phyloP scores from a whole-genome alignment of 2,797 vertebrate genomes.

The Coracias cyanogaster region DNA sequence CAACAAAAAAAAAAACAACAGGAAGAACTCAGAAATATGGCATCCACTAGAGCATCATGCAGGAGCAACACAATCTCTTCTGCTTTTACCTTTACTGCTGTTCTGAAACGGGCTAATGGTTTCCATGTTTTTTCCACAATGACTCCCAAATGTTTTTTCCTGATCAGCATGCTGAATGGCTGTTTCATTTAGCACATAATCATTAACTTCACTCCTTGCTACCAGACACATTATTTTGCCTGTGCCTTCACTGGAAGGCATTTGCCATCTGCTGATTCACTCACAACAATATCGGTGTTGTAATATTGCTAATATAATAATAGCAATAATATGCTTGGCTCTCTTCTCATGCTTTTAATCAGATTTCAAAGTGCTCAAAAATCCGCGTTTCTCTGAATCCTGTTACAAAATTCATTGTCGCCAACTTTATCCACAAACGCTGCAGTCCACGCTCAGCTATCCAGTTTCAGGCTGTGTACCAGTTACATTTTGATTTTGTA shows the following conservation, averaged over 20 bases:
- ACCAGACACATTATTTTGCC: slow-evolving; percentile 41
- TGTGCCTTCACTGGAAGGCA: slow-evolving; percentile 33
- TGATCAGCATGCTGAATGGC: slow-evolving; percentile 36
- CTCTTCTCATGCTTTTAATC: neutral
- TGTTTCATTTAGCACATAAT: slow-evolving; percentile 71
- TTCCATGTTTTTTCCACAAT: slow-evolving; percentile 68
- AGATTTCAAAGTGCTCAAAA: neutral
- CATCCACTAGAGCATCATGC: neutral
- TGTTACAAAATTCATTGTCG: neutral
- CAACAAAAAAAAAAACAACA: neutral
- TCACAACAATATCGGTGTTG: neutral
- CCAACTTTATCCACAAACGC: neutral
- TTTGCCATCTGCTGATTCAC: slow-evolving; percentile 60
- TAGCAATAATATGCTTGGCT: neutral
- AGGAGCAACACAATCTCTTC: neutral
- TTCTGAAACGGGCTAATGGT: slow-evolving; percentile 3
- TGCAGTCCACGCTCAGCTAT: neutral
- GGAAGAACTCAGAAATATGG: neutral
- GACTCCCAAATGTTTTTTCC: slow-evolving; percentile 72
- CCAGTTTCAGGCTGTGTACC: neutral
- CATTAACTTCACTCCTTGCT: slow-evolving; percentile 47
- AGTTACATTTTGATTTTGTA: neutral
- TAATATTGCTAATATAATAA: neutral
- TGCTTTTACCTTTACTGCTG: neutral
- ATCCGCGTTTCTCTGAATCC: neutral